Evolutionary conservation across 2,797 vertebrate genomes (phyloP).

Genomic region (Vespertilio murinus): DNA sequence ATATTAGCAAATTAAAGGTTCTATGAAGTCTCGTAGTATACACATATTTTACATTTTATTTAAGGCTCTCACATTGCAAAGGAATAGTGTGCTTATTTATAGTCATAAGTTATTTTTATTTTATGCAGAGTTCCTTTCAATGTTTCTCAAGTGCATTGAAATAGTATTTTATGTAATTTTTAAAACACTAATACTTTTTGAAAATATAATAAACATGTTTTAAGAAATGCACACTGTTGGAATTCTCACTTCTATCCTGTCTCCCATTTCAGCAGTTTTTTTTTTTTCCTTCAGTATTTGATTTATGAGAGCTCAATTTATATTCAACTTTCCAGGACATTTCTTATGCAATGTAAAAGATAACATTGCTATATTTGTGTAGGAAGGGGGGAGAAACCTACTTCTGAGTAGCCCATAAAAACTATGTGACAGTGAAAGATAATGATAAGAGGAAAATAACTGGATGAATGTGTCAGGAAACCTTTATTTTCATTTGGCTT

Average conservation of each 20-base stretch:
- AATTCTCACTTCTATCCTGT: neutral
- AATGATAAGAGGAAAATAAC: neutral
- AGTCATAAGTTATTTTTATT: slow-evolving; percentile 26
- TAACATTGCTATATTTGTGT: neutral
- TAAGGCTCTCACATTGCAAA: slow-evolving; percentile 41
- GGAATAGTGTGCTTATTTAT: slow-evolving; percentile 8
- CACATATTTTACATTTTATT: slow-evolving; percentile 25
- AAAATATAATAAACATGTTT: slow-evolving; percentile 28
- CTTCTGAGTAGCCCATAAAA: slow-evolving; percentile 3
- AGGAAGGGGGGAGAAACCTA: neutral
- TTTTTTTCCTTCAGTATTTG: neutral
- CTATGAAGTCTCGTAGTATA: neutral
- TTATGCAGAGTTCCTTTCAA: slow-evolving; percentile 44
- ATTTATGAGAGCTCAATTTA: neutral
- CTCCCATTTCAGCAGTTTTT: neutral
- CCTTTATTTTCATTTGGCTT: neutral
- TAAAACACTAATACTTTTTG: slow-evolving; percentile 19
- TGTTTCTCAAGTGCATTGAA: slow-evolving; percentile 21
- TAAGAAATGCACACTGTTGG: neutral
- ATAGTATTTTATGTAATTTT: slow-evolving; percentile 11
- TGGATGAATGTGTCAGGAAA: neutral
- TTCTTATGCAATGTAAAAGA: neutral
- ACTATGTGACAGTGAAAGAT: neutral
- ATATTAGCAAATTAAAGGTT: slow-evolving; percentile 57
- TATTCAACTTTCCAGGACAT: neutral